Evolutionary conservation across 2,797 vertebrate species (phyloP).

Genomic region (Girardinus metallicus): DNA sequence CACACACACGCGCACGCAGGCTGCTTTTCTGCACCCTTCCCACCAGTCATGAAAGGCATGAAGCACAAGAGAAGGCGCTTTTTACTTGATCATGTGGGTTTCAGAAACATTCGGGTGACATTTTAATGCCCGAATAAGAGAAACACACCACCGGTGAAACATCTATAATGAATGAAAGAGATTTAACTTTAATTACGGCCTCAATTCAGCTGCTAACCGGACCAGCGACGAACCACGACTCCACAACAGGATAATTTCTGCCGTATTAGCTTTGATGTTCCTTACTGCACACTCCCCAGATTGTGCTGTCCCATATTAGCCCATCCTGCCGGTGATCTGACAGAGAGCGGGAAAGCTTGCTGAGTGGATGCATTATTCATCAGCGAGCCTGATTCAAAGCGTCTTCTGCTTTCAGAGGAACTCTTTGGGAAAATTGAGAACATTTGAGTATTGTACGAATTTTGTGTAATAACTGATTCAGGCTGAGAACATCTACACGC

Average conservation of each 20-base stretch:
- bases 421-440: slow-evolving; percentile 29
- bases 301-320: slow-evolving; percentile 75
- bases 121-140: slow-evolving; percentile 14
- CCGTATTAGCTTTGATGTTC: slow-evolving; percentile 63
- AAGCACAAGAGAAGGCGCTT: slow-evolving; percentile 32
- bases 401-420: slow-evolving; percentile 66
- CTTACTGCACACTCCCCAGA: slow-evolving; percentile 50
- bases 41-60: slow-evolving; percentile 61
- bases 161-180: slow-evolving; percentile 31
- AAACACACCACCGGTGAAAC: slow-evolving; percentile 19
- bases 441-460: slow-evolving; percentile 45
- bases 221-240: slow-evolving; percentile 34
- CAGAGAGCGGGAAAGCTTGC: slow-evolving; percentile 61
- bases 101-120: not conserved
- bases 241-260: slow-evolving; percentile 40
- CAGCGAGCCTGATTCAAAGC: slow-evolving; percentile 63
- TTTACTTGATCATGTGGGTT: slow-evolving; percentile 11
- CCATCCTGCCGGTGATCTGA: slow-evolving; percentile 75
- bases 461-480: slow-evolving; percentile 18
- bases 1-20: not conserved
- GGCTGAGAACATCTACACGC: slow-evolving; percentile 2
- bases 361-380: slow-evolving; percentile 78
- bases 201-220: slow-evolving; percentile 38
- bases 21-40: slow-evolving; percentile 49
- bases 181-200: slow-evolving; percentile 16